These are phyloP conservation scores for Deilephila porcellus DNA, from an alignment of 2,888 invertebrate genomes.

Conservation along the genomic window DNA sequence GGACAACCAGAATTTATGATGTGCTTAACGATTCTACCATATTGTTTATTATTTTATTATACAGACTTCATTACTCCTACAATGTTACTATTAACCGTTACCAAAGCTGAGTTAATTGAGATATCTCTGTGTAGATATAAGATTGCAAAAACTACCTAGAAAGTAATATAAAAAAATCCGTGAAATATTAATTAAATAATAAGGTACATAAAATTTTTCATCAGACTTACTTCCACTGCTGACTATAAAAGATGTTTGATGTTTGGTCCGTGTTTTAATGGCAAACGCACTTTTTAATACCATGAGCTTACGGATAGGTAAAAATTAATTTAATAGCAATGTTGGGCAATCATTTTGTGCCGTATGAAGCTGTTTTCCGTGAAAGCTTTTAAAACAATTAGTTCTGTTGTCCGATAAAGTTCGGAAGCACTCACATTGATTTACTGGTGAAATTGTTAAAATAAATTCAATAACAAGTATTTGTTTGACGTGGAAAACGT, in stretches of 20 bases:
- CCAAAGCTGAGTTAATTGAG: no score
- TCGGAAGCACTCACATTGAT: conserved; percentile 57
- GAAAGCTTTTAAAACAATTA: conserved; percentile 79
- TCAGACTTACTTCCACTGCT: no score
- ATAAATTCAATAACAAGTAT: conserved; percentile 34
- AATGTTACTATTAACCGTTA: no score
- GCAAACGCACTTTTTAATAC: neutral
- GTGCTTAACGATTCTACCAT: no score
- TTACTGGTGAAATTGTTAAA: conserved; percentile 27
- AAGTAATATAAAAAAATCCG: no score
- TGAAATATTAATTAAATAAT: neutral
- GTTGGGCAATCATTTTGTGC: conserved; percentile 42
- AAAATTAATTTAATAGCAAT: conserved; percentile 30
- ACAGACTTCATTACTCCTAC: no score
- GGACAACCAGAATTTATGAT: no score
- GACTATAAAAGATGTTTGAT: neutral
- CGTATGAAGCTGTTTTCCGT: conserved; percentile 56
- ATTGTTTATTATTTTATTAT: no score
- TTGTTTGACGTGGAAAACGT: conserved; percentile 34
- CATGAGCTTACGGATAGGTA: conserved; percentile 26
- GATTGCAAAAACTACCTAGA: no score
- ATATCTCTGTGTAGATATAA: no score
- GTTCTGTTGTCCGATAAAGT: conserved; percentile 56
- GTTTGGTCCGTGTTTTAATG: neutral
- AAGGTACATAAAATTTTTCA: neutral